phyloP scores from a whole-genome alignment of 2,888 invertebrate genomes.

The Lucinisca nassula region DNA sequence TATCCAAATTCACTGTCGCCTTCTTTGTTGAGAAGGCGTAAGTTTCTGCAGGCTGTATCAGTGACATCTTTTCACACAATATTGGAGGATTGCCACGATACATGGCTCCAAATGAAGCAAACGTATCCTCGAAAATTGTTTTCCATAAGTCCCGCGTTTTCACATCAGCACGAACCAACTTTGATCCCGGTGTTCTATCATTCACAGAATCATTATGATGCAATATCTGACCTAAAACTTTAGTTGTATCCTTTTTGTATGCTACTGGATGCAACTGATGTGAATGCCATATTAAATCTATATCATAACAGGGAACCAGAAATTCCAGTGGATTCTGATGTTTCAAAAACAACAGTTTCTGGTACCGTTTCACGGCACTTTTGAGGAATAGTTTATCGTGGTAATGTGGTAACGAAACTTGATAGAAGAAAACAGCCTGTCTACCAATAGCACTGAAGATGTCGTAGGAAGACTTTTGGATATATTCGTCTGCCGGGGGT shows the following conservation, averaged over 20 bases:
- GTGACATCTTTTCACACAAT: conserved; percentile 85
- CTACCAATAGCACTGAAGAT: conserved; percentile 87
- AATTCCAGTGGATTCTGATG: conserved; percentile 88
- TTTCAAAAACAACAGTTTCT: conserved; percentile 88
- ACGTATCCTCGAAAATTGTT: conserved; percentile 87
- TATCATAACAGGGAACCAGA: conserved; percentile 89
- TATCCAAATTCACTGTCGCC: conserved; percentile 74
- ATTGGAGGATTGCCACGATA: conserved; percentile 88
- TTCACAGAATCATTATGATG: conserved; percentile 89
- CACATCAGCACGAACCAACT: conserved; percentile 87
- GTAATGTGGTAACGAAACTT: conserved; percentile 89
- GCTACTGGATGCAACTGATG: conserved; percentile 88
- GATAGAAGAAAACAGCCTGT: conserved; percentile 89
- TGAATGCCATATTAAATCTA: conserved; percentile 89
- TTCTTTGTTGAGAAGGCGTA: conserved; percentile 83
- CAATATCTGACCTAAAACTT: conserved; percentile 86
- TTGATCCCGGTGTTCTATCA: conserved; percentile 88
- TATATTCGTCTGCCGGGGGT: conserved; percentile 64
- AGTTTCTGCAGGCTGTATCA: conserved; percentile 84
- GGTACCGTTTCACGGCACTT: conserved; percentile 87
- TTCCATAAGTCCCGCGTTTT: conserved; percentile 88
- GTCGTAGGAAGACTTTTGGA: conserved; percentile 85
- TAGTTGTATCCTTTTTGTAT: conserved; percentile 85
- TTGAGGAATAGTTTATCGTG: conserved; percentile 88
- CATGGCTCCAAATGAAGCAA: conserved; percentile 88